Evolutionary conservation across 2,888 invertebrate species (phyloP), one percentile per base, ranked within the genome.

Genomic region (Dendrolimus houi): DNA sequence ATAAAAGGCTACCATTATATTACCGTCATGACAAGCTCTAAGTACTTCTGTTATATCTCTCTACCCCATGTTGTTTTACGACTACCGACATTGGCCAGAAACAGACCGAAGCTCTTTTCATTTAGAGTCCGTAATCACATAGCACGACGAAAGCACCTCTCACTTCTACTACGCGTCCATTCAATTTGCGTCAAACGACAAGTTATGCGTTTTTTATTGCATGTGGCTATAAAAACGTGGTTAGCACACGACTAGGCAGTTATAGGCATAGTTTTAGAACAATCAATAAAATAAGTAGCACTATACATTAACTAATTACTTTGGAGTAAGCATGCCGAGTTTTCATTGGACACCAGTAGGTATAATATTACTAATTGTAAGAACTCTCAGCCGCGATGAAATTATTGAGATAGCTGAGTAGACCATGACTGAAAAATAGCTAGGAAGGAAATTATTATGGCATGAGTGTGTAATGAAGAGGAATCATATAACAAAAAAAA

Each of bases 131-230:
- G 68, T 57, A 65, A 64, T 74, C 56, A 62, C 52, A 55, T 57
- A 57, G 55, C 56, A 56, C 41, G 42, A 41, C 17, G 52, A 55
- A 42, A 52, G 64, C 68, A 71, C 71, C 74, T 75, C 76, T 75
- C 72, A 73, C 77, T 74, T 69, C 70, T 72, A 67, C 69, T 69
- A 66, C 58, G 60, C 67, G 64, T 68, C 71, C 80, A 86, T 87
- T 85, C 85, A 87, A 87, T 87, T 87, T 86, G 77, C 74, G 77
- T 71, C 78, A 75, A 66, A 70, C 64, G 67, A 75, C 79, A 77
- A 78, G 82, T 87, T 86, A 87, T 85, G 81, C 74, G 79, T 86
- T 87, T 87, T 87, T 88, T 87, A 88, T 87, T 87, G 78, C 79
- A 72, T 60, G 68, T 71, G 64, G 75, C 85, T 77, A 87, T 85